Evolutionary conservation across 2,113 vertebrate species (phyloP).

Genomic region (Mola mola): DNA sequence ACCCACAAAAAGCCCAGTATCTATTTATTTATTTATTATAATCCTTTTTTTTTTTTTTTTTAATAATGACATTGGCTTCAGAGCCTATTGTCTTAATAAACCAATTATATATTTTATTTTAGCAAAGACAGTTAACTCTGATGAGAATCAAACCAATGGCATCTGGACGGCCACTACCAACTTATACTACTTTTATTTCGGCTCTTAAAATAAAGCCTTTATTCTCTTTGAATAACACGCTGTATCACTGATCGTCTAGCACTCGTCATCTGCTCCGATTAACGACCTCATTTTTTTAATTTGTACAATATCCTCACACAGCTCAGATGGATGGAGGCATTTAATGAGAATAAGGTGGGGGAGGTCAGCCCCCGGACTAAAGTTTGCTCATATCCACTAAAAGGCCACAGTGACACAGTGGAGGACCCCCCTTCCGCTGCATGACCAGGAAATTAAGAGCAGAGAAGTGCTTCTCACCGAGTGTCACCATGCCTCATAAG

Average conservation of each 20-base stretch:
- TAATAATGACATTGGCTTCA: no score
- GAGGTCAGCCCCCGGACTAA: constrained; percentile 15
- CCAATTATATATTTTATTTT: no score
- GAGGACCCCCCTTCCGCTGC: constrained; percentile 31
- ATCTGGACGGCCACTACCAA: no score
- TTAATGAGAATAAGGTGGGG: constrained; percentile 17
- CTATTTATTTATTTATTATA: no score
- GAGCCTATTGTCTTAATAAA: no score
- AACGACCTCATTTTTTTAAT: constrained; percentile 29
- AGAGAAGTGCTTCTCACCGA: constrained; percentile 54
- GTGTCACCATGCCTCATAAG: constrained; percentile 73
- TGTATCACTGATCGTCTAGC: constrained; percentile 16
- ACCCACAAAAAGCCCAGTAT: no score
- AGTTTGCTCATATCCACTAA: constrained; percentile 24
- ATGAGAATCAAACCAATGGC: no score
- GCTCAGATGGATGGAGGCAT: neutral
- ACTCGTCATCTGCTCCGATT: constrained; percentile 10
- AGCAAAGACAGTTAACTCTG: no score
- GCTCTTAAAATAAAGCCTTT: no score
- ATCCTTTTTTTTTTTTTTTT: no score
- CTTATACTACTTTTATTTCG: no score
- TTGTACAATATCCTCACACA: neutral
- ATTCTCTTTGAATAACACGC: constrained; percentile 6
- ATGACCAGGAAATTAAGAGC: constrained; percentile 62
- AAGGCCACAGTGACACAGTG: constrained; percentile 41